Conservation (phyloP, 2,888 invertebrate species). For the Drosophila prolongata region DNA sequence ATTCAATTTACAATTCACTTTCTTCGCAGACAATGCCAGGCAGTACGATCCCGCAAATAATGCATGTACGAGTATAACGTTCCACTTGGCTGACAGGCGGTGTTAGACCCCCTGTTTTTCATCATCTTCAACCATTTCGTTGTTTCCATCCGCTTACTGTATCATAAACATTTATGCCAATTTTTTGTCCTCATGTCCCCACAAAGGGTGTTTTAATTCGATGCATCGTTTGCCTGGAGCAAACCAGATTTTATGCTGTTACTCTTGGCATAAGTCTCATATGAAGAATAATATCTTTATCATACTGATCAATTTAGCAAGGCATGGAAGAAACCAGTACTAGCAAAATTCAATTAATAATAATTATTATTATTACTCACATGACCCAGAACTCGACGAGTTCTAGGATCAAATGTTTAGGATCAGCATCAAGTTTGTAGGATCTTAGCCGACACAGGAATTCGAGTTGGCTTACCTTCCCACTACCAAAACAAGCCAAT, state of each 20-base stretch:
- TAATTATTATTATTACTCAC: no score
- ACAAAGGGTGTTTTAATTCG: neutral
- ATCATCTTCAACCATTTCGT: slow-evolving; percentile 63
- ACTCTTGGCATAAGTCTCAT: neutral
- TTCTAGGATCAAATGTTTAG: no score
- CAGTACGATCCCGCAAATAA: slow-evolving; percentile 42
- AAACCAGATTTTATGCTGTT: neutral
- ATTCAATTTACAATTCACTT: slow-evolving; percentile 66
- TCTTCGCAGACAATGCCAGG: slow-evolving; percentile 43
- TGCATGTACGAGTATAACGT: slow-evolving; percentile 53
- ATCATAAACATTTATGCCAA: slow-evolving; percentile 76
- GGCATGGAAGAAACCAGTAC: no score
- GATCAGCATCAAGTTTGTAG: no score
- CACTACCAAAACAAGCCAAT: no score
- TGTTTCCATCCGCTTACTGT: slow-evolving; percentile 71
- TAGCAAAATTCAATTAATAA: neutral
- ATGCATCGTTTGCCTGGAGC: neutral
- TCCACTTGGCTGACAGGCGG: slow-evolving; percentile 67
- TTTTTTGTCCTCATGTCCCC: slow-evolving; percentile 31
- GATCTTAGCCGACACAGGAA: no score
- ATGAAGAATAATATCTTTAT: neutral
- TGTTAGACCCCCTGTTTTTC: slow-evolving; percentile 46
- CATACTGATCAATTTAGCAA: no score
- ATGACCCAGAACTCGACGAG: no score
- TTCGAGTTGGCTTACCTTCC: no score